Base-by-base conservation (phyloP, 1,140 invertebrate species). In the Lucilia cuprina region DNA sequence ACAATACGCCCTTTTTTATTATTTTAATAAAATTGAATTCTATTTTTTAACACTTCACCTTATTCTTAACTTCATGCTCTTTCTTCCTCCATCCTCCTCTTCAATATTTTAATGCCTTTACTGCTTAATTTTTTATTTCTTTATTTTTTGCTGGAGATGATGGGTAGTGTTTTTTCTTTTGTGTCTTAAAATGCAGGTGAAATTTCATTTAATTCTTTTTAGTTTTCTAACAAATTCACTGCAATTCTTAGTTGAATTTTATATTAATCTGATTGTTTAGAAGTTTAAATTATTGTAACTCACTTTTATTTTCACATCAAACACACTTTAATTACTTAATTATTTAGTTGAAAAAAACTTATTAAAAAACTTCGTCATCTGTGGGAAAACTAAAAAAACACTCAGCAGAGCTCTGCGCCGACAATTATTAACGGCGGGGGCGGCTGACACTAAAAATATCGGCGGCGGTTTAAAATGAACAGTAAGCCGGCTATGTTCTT, bases 311-410 rank as follows among this genome's bases (percentile, higher is more conserved):
- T 80, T 49, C 47, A 80, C 41, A 50, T 80, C n/a, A 49, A 47
- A 80, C 77, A 50, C 77, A 80, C 47, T 50, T 47, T 78, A 80
- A 21, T 80, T 80, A 50, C 41, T 80, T 80, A 49, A 80, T 80
- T 80, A 77, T 77, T 77, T 77, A 13, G 21, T 13, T 80, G 77
- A 80, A 49, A 80, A 80, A 80, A 41, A 80, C 77, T 80, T 80
- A 50, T 80, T 50, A 80, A 80, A 80, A 21, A 80, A 80, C 77
- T 80, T 80, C 77, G 77, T 80, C 77, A 80, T 80, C 19, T 78
- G 41, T 78, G 35, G 17, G 19, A 19, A 78, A 78, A n/a, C 65
- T 70, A 70, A 70, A 70, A 70, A 70, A 70, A 17, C 65, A 70
- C 50, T 41, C 41, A 41, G 1, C 25, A 30, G 25, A 30, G 25